phyloP scores from a whole-genome alignment of 2,888 invertebrate genomes.

The Pseudoips prasinana region DNA sequence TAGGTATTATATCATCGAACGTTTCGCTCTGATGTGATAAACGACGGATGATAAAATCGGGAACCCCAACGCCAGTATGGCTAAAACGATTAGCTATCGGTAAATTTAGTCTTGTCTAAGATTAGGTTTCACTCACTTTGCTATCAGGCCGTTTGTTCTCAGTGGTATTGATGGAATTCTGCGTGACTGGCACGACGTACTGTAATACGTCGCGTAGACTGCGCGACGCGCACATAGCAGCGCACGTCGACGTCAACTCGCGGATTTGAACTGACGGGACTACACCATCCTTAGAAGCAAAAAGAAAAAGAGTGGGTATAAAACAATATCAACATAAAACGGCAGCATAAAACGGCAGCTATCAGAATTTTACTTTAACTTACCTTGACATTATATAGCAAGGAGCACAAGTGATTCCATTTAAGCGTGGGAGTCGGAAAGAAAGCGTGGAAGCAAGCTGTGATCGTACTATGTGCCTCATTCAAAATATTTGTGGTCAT shows the following conservation, averaged over 20 bases:
- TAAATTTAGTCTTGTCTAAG: too few species aligned
- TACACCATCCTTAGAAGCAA: constrained; percentile 54
- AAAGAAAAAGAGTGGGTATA: too few species aligned
- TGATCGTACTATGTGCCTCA: constrained; percentile 95
- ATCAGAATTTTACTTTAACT: constrained; percentile 12
- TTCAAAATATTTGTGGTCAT: constrained; percentile 89
- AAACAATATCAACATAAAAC: too few species aligned
- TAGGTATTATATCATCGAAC: too few species aligned
- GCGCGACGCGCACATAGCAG: constrained; percentile 88
- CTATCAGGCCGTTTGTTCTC: constrained; percentile 50
- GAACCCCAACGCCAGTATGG: too few species aligned
- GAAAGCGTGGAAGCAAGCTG: constrained; percentile 96
- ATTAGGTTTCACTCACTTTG: constrained; percentile 55
- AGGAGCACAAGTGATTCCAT: constrained; percentile 94
- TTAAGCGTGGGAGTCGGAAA: constrained; percentile 96
- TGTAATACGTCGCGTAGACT: constrained; percentile 68
- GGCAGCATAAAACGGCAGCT: too few species aligned
- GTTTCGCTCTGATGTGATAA: too few species aligned
- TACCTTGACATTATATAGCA: constrained; percentile 87
- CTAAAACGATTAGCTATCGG: too few species aligned
- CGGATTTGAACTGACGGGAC: constrained; percentile 53
- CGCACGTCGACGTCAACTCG: constrained; percentile 86
- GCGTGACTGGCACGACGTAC: constrained; percentile 66
- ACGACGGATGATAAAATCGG: too few species aligned
- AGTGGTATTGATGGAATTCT: constrained; percentile 37